Base-by-base conservation (phyloP, 2,113 vertebrate species). In the Elephas maximus region DNA sequence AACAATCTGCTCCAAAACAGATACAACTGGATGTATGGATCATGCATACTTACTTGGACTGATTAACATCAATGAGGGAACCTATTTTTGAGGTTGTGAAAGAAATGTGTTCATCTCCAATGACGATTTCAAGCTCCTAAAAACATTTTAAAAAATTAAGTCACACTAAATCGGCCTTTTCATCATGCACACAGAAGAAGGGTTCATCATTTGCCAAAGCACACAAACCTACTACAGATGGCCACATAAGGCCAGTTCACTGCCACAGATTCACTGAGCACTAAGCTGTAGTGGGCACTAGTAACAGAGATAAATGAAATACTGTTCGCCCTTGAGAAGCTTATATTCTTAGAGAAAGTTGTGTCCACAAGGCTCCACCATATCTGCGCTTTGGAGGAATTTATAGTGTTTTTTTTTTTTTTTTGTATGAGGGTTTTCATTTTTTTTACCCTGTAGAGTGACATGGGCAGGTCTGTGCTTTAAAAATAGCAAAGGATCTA, bases 11-110 rank as follows among this genome's bases (percentile, higher is more conserved):
- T 91, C 26, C 4, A 92, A 95, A 97, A 88, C 17, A 88, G 51
- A 93, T 11, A 84, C 12, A 87, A 53, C 65, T 96, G 30, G 67
- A 76, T 30, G 2, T 76, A 93, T 92, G 62, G 57, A 67, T 81
- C 65, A 92, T 6, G 8, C 57, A 62, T 45, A 99, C 99, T 81
- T 98, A 99, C 99, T 99, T 99, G 81, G 99, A 99, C 94, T 99
- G 99, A 98, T 99, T 99, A 92, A 99, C 99, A 41, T 99, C 99
- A 91, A 99, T 99, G 98, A 99, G 99, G 15, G 99, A 99, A 96
- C 99, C 99, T 0, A 99, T 99, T 99, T 99, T 99, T 97, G 99
- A 99, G 0, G 99, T 99, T 82, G 99, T 99, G 95, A 99, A 99
- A 95, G 99, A 99, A 98, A 99, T 99, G 97, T 99, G 99, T 94